Conservation (phyloP, 2,888 invertebrate species). For the Apeira syringaria region DNA sequence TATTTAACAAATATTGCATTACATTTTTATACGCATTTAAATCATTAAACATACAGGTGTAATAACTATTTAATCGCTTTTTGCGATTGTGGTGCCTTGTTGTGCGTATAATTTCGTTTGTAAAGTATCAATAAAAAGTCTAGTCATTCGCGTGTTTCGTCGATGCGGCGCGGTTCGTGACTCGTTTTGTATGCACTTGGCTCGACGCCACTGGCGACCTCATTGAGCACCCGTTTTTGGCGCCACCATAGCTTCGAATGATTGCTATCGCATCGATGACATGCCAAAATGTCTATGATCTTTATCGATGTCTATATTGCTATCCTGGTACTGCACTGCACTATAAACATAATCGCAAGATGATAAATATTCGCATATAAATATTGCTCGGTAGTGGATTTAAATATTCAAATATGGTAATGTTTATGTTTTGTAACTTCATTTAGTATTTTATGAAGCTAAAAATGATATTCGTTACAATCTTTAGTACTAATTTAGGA, state of each 20-base stretch:
- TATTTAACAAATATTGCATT: slow-evolving; percentile 44
- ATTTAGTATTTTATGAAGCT: too few relatives aligned
- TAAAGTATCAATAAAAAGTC: slow-evolving; percentile 50
- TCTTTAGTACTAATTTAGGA: too few relatives aligned
- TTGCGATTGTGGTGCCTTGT: slow-evolving; percentile 33
- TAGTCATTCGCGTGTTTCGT: slow-evolving; percentile 47
- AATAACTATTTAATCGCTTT: slow-evolving; percentile 26
- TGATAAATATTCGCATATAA: too few relatives aligned
- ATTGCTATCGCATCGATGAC: slow-evolving; percentile 70
- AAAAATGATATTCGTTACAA: too few relatives aligned
- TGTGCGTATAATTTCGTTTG: slow-evolving; percentile 32
- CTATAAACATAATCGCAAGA: slow-evolving; percentile 41
- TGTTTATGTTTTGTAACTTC: too few relatives aligned
- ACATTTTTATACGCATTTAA: slow-evolving; percentile 37
- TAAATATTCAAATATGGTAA: too few relatives aligned
- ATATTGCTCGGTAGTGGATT: too few relatives aligned
- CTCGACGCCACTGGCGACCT: slow-evolving; percentile 72
- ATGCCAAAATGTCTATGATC: slow-evolving; percentile 60
- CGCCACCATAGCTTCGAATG: slow-evolving; percentile 65
- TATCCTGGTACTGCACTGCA: slow-evolving; percentile 39
- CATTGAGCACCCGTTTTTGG: slow-evolving; percentile 73
- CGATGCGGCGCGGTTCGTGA: slow-evolving; percentile 41
- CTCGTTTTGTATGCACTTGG: slow-evolving; percentile 69
- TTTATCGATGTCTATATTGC: slow-evolving; percentile 57
- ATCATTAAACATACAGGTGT: slow-evolving; percentile 25